Evolutionary conservation across 2,113 vertebrate genomes (phyloP), one percentile per base, ranked within the genome.

Genomic region (Neodon shergylaensis): DNA sequence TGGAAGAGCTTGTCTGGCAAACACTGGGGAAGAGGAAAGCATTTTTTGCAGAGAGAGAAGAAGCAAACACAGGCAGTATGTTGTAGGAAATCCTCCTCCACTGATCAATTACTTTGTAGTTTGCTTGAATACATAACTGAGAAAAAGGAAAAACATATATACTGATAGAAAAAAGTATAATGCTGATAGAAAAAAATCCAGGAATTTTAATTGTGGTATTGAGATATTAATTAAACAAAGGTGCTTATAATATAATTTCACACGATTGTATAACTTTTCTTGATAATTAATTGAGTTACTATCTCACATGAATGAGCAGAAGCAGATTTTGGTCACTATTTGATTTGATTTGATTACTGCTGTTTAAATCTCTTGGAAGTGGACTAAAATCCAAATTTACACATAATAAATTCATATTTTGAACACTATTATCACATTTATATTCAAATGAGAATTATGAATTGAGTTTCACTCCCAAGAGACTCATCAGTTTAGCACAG

Each of bases 361-460:
- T 39, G 44, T 26, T 96, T 94, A 90, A 83, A 81, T 77, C 63
- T 83, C 36, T 88, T 96, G 11, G 58, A 83, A 94, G 86, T 44
- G 70, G 63, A 61, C 73, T 95, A 90, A 93, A 4, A 92, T 94
- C 73, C 95, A 79, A 86, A 76, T n/a, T 28, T 11, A 68, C 0
- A 19, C 94, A 42, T 7, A 42, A 84, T 65, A 8, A 26, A 63
- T 52, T 91, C 31, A 96, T 92, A 24, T 63, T 96, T 97, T 93
- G 72, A 6, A 39, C 36, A 68, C 13, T 47, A 4, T 22, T 31
- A 0, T 52, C 39, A 77, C 61, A 76, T 97, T 97, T 68, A 81
- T 78, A 97, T 49, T 95, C 72, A 95, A 95, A 95, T 26, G 84
- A 88, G 9, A 96, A 52, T 49, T 84, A 39, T 44, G 39, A 97